Percentiles rank a stretch among this genome's conserved stretches.
phyloP scores from a whole-genome alignment of 2,888 invertebrate genomes.

The Morpho achilles region DNA sequence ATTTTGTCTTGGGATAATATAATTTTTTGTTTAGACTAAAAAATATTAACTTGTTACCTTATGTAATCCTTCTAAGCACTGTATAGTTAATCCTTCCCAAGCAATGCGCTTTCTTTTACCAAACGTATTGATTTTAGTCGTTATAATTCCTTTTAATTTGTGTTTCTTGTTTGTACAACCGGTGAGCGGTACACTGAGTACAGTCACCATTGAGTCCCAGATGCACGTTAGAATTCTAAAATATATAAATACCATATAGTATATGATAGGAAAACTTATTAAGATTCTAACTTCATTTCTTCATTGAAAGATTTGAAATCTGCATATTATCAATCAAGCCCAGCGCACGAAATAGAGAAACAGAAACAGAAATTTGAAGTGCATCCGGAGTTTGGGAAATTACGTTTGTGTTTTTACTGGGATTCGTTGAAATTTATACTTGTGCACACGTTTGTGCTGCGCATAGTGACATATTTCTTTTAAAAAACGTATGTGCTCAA shows the following conservation, averaged over 20 bases:
- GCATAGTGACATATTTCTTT: neutral
- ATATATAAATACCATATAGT: conserved; percentile 13
- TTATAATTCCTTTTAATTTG: conserved; percentile 75
- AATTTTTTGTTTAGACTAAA: too few relatives aligned
- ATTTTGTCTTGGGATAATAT: too few relatives aligned
- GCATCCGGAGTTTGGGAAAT: too few relatives aligned
- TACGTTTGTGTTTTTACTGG: too few relatives aligned
- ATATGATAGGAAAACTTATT: neutral
- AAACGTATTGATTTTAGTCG: conserved; percentile 74
- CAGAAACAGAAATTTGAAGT: too few relatives aligned
- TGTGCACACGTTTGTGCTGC: too few relatives aligned
- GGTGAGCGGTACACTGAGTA: conserved; percentile 88
- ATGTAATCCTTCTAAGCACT: conserved; percentile 93
- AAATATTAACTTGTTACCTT: conserved; percentile 71
- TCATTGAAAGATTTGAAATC: too few relatives aligned
- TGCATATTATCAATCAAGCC: too few relatives aligned
- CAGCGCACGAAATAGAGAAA: too few relatives aligned
- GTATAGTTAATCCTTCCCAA: conserved; percentile 88
- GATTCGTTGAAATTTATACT: too few relatives aligned
- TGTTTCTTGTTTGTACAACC: conserved; percentile 65
- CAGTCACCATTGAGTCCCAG: conserved; percentile 94
- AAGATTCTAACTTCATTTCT: neutral
- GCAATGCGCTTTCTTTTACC: conserved; percentile 66
- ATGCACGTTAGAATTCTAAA: conserved; percentile 89
- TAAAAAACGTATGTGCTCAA: too few relatives aligned